These are phyloP conservation scores for Diglossa brunneiventris DNA, from an alignment of 2,113 vertebrate species.

Conservation along the genomic window DNA sequence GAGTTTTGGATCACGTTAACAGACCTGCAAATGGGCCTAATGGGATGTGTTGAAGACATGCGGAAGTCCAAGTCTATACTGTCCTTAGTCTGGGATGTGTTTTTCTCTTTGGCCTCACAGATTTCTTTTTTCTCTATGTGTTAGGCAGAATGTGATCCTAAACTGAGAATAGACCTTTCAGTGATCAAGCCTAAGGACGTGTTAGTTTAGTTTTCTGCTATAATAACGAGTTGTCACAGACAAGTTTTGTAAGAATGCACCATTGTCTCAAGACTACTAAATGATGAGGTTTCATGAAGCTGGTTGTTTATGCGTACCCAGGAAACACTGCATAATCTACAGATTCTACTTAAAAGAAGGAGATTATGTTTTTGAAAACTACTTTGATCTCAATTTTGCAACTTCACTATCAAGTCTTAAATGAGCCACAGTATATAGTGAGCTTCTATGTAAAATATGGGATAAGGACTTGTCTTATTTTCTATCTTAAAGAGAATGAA, in stretches of 20 bases:
- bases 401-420: conserved; percentile 9
- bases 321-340: conserved; percentile 3
- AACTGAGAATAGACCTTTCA: background rate
- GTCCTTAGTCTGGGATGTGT: background rate
- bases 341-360: background rate
- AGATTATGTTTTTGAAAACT: background rate
- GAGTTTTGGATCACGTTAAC: background rate
- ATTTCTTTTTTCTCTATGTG: background rate
- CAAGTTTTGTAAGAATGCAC: background rate
- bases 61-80: background rate
- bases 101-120: background rate
- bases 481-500: conserved; percentile 34
- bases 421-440: background rate
- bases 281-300: background rate
- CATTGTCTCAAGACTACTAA: background rate
- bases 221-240: background rate
- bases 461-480: conserved; percentile 52
- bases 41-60: background rate
- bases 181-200: background rate
- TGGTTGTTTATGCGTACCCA: background rate
- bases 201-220: conserved; percentile 22
- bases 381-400: conserved; percentile 47
- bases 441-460: conserved; percentile 44
- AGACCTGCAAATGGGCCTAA: background rate
- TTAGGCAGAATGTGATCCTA: background rate